These are phyloP conservation scores for Procavia capensis DNA, from an alignment of 2,113 vertebrate species.

Conservation along the genomic window DNA sequence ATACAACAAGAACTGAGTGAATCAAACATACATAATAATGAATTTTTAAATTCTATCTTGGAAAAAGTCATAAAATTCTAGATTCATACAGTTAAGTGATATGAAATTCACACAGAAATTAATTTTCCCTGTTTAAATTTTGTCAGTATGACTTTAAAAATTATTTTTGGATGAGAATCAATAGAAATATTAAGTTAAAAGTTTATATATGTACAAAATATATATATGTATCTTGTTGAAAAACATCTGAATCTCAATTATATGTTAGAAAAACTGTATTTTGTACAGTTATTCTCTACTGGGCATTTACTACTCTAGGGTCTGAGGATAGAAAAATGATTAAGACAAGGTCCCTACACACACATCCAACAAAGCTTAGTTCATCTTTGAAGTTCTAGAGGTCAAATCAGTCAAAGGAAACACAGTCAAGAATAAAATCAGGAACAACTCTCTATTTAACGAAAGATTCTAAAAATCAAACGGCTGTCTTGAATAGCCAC, in stretches of 20 bases:
- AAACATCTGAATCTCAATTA: not conserved
- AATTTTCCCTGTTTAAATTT: constrained; percentile 19
- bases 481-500: not conserved
- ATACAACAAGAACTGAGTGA: not conserved
- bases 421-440: not conserved
- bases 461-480: not conserved
- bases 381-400: not conserved
- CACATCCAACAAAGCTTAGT: not conserved
- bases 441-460: not conserved
- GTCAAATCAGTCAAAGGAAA: not conserved
- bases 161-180: not conserved
- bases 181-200: not conserved
- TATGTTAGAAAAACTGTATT: not conserved
- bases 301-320: not conserved
- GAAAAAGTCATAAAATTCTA: not conserved
- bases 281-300: not conserved
- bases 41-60: not conserved
- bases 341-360: not conserved
- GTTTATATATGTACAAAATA: not conserved
- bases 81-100: not conserved
- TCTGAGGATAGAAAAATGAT: not conserved
- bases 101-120: not conserved
- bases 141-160: not conserved
- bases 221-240: not conserved
- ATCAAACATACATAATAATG: not conserved